phyloP scores from a whole-genome alignment of 2,888 invertebrate genomes.

The Geotrupes spiniger region DNA sequence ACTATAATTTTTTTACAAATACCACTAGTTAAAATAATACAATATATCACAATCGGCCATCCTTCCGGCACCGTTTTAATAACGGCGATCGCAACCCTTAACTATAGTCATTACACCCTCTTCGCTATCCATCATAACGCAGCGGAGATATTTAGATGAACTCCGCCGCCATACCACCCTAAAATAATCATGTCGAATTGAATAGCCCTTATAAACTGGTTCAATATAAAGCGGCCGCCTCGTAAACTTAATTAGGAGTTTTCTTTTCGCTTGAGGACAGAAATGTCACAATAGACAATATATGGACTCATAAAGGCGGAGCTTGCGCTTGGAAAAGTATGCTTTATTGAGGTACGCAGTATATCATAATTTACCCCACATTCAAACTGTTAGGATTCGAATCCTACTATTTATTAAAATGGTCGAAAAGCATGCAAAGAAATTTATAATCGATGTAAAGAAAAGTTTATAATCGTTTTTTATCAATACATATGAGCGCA shows the following conservation, averaged over 20 bases:
- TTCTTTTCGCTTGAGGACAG: constrained; percentile 20
- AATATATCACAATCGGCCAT: background rate
- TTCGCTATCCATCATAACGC: constrained; percentile 20
- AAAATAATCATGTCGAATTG: too few species aligned
- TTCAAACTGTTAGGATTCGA: constrained; percentile 12
- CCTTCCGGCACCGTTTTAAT: constrained; percentile 20
- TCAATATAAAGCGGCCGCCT: constrained; percentile 12
- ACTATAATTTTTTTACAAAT: too few species aligned
- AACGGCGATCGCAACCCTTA: constrained; percentile 20
- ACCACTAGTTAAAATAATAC: too few species aligned
- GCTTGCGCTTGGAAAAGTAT: constrained; percentile 24
- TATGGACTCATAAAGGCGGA: constrained; percentile 41
- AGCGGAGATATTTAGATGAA: constrained; percentile 13
- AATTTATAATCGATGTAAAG: too few species aligned
- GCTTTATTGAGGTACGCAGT: constrained; percentile 10
- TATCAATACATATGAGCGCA: too few species aligned
- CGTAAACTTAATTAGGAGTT: constrained; percentile 18
- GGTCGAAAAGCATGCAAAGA: too few species aligned
- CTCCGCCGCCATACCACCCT: background rate
- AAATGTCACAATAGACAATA: constrained; percentile 34
- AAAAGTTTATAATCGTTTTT: too few species aligned
- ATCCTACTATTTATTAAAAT: constrained; percentile 9
- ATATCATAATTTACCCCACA: constrained; percentile 8
- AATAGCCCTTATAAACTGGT: background rate
- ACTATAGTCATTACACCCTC: constrained; percentile 22